Base-by-base conservation (phyloP, 2,797 vertebrate species). In the Chrysocyon brachyurus region DNA sequence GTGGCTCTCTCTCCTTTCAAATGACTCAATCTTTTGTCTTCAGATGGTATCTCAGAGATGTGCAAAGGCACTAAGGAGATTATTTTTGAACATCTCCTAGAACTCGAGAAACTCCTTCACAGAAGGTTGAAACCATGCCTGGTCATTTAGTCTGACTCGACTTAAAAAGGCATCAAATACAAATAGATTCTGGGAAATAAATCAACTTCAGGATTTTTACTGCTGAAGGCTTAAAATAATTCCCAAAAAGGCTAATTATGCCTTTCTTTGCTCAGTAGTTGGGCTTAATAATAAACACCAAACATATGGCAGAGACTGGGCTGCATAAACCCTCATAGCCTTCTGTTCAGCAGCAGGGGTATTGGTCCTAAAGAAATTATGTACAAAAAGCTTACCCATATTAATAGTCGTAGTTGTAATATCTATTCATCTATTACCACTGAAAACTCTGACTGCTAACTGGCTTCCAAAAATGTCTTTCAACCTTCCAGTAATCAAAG, bases 221-320 rank as follows among this genome's bases (percentile, higher is more conserved):
- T 97, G 97, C 96, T 96, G 93, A 97, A 97, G 92, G 93, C 96
- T 95, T 97, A 97, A 96, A 97, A 97, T 97, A 97, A 98, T 96
- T 98, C 97, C 97, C 98, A 73, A 95, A 98, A 98, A 97, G 97
- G 92, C 98, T 98, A 98, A 98, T 98, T 98, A 98, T 84, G 83
- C 94, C 96, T 98, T 96, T 92, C 90, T 96, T 97, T 97, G 97
- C 97, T 97, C 97, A 61, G 97, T 97, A 97, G 98, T 98, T 96
- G 97, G 93, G 95, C 97, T 98, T 97, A 96, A 97, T 98, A 97
- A 98, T 97, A 98, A 97, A 92, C 97, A 97, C 49, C 96, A 97
- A 97, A 94, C 97, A 98, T 98, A 98, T 97, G 98, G 98, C 61
- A 15, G 83, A 73, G 84, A 88, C 10, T 28, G 82, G 93, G 70